Evolutionary conservation across 1,140 invertebrate species (phyloP).

Genomic region (Solenopsis fugax): DNA sequence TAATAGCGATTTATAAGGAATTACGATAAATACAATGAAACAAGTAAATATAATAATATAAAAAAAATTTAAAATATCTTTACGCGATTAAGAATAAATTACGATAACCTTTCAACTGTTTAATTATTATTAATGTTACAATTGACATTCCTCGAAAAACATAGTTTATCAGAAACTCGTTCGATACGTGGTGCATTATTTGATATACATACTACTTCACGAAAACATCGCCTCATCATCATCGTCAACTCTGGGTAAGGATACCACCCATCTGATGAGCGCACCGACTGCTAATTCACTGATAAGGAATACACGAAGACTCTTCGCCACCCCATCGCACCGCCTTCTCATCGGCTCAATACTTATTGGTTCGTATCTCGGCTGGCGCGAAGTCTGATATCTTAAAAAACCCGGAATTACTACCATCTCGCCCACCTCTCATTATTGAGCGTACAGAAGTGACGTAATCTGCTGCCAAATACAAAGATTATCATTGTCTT

Average conservation of each 20-base stretch:
- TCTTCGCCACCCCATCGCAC: conserved; percentile 70
- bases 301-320: conserved; percentile 82
- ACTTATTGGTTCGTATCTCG: conserved; percentile 83
- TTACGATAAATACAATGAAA: background rate
- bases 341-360: conserved; percentile 68
- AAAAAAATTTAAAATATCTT: background rate
- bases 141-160: conserved; percentile 28
- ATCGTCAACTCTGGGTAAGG: conserved; percentile 76
- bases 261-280: conserved; percentile 70
- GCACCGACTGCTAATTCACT: conserved; percentile 82
- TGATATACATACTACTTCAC: conserved; percentile 81
- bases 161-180: conserved; percentile 74
- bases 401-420: conserved; percentile 76
- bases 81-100: background rate
- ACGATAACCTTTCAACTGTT: background rate
- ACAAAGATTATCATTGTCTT: conserved; percentile 44
- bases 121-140: background rate
- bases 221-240: conserved; percentile 81
- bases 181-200: conserved; percentile 69
- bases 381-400: conserved; percentile 60
- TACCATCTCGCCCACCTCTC: conserved; percentile 16
- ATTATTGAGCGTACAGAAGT: conserved; percentile 42
- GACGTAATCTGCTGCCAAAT: conserved; percentile 54
- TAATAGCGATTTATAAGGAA: background rate
- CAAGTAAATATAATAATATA: background rate